These are phyloP conservation scores for Oreortyx pictus DNA, from an alignment of 2,797 vertebrate genomes.

Conservation along the genomic window DNA sequence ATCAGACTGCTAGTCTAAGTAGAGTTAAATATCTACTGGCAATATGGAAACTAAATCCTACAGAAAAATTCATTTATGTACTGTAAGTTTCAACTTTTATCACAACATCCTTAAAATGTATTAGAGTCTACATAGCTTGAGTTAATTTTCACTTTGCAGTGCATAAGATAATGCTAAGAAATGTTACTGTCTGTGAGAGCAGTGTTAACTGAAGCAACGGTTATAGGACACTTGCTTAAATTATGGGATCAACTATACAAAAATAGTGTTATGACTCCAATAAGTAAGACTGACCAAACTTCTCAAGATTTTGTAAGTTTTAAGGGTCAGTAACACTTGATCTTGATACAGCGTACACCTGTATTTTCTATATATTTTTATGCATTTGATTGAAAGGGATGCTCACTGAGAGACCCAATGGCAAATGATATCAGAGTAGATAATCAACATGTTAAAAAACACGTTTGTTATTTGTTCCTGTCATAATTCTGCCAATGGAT, in stretches of 20 bases:
- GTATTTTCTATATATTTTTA: not conserved
- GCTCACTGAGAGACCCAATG: not conserved
- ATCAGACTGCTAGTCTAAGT: not conserved
- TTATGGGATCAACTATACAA: fast-evolving
- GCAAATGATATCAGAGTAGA: not conserved
- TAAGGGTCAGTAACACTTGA: not conserved
- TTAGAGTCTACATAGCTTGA: not conserved
- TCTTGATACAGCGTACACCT: not conserved
- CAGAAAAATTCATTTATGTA: not conserved
- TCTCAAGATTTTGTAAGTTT: not conserved
- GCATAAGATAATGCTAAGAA: not conserved
- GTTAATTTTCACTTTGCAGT: not conserved
- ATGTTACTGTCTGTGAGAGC: not conserved
- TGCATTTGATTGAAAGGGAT: not conserved
- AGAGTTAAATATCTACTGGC: not conserved
- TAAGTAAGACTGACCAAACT: not conserved
- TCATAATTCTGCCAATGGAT: not conserved
- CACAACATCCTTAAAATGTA: not conserved
- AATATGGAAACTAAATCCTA: not conserved
- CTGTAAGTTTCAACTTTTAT: not conserved
- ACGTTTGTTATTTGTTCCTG: not conserved
- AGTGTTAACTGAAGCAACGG: not conserved
- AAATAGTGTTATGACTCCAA: not conserved
- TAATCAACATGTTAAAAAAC: not conserved
- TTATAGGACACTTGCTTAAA: not conserved